Evolutionary conservation across 2,113 vertebrate genomes (phyloP).

Genomic region (Oncorhynchus kisutch): DNA sequence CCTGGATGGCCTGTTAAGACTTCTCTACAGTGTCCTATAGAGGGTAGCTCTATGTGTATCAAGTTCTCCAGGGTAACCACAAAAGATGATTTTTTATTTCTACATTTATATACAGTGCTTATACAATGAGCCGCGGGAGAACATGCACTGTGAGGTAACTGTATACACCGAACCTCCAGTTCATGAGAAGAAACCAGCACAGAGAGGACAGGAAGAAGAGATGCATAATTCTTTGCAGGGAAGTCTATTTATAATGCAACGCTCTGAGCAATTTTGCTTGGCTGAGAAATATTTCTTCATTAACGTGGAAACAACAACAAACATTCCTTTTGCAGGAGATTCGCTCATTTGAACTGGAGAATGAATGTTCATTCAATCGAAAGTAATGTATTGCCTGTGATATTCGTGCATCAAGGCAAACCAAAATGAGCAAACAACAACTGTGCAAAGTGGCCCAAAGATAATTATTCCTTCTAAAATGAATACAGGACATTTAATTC

Average conservation of each 20-base stretch:
- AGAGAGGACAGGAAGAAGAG: neutral
- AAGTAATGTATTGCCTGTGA: neutral
- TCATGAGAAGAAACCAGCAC: neutral
- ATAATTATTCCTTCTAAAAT: neutral
- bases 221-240: neutral
- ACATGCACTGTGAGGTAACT: neutral
- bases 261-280: neutral
- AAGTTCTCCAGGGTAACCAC: neutral
- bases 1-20: constrained; percentile 7
- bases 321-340: neutral
- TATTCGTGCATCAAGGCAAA: neutral
- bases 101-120: neutral
- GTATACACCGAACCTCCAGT: neutral
- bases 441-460: neutral
- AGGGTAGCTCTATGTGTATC: neutral
- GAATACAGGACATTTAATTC: neutral
- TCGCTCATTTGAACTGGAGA: constrained; percentile 11
- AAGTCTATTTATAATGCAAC: neutral
- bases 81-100: neutral
- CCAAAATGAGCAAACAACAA: neutral
- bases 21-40: neutral
- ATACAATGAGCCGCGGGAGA: neutral
- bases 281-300: neutral
- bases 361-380: neutral
- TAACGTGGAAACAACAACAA: constrained; percentile 3